A percentile compares a stretch with the other conserved stretches of the same genome.
These are phyloP conservation scores for Baronia brevicornis DNA, from an alignment of 2,888 invertebrate species.

Conservation along the genomic window DNA sequence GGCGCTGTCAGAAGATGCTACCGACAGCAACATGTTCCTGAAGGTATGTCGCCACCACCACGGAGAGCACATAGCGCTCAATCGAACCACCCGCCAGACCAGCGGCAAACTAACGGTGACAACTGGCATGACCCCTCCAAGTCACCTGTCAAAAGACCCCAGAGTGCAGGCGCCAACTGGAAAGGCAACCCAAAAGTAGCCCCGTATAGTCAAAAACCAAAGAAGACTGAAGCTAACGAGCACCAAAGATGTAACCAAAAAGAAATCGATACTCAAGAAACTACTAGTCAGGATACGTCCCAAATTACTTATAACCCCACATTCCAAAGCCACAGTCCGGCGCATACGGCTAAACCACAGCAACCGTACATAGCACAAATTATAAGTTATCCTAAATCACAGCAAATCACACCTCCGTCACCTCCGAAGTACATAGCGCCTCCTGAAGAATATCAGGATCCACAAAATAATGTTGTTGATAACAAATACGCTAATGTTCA, in stretches of 20 bases:
- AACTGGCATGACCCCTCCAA: constrained; percentile 59
- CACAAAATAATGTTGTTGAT: constrained; percentile 49
- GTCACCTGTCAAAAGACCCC: constrained; percentile 63
- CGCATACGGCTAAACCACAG: constrained; percentile 53
- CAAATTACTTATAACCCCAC: constrained; percentile 70
- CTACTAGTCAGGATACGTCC: constrained; percentile 47
- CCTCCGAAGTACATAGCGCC: constrained; percentile 65
- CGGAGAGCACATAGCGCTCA: constrained; percentile 56
- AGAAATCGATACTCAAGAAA: constrained; percentile 25
- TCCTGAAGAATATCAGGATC: constrained; percentile 68
- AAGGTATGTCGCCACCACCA: constrained; percentile 60
- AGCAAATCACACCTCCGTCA: constrained; percentile 63
- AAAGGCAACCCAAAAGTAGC: constrained; percentile 62
- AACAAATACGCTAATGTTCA: constrained; percentile 39
- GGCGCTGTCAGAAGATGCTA: constrained; percentile 48
- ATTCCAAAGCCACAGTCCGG: constrained; percentile 72
- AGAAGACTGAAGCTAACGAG: constrained; percentile 52
- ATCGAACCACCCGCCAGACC: constrained; percentile 46
- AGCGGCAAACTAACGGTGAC: constrained; percentile 52
- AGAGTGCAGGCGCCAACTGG: constrained; percentile 63
- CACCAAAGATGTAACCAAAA: constrained; percentile 43
- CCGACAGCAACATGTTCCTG: constrained; percentile 50
- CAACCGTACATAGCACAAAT: constrained; percentile 71
- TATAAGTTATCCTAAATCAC: constrained; percentile 63
- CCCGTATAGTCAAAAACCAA: constrained; percentile 55